Base-by-base conservation (phyloP, 2,888 invertebrate genomes). In the Amorpha juglandis region DNA sequence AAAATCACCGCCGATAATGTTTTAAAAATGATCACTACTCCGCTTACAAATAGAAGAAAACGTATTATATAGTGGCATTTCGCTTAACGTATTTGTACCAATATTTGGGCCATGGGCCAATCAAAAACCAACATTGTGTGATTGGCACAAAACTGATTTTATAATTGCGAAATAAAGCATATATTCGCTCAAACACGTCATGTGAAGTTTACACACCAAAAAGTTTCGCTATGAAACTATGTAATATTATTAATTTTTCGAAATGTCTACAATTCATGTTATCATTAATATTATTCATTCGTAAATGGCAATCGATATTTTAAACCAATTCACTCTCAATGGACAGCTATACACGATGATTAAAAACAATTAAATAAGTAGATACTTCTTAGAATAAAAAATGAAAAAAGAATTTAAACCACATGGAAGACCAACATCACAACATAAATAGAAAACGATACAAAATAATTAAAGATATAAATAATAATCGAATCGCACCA, bases 341-440 rank as follows among this genome's bases (percentile, higher is more conserved):
- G 83, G 84, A 82, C 82, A 82, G 82, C 86, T 87, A 79, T 88
- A 88, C 88, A 88, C 73, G 74, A 78, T 83, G 68, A 74, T 66
- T 79, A 82, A 77, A 86, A 83, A 85, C 82, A 78, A 77, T 81
- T 79, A 87, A 87, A 88, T 90, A 89, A 86, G 83, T 86, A 90
- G 84, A 86, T 83, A 81, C 81, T 58, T 42, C 63, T 63, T 53
- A 66, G 33, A 83, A 87, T 79, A 80, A 84, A 84, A 82, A 79
- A 67, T 64, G 73, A 76, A 77, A 75, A n/a, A 78, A 50, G 50
- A 77, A 81, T 82, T 81, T 76, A 87, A 87, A 89, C 35, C 55
- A 58, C 82, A 84, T 93, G 93, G 93, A 93, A 93, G 93, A 92
- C 93, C 82, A 87, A 92, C 88, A 92, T 93, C 93, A 93, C 92